phyloP scores from a whole-genome alignment of 2,797 vertebrate genomes.

The Pseudochromis fuscus region DNA sequence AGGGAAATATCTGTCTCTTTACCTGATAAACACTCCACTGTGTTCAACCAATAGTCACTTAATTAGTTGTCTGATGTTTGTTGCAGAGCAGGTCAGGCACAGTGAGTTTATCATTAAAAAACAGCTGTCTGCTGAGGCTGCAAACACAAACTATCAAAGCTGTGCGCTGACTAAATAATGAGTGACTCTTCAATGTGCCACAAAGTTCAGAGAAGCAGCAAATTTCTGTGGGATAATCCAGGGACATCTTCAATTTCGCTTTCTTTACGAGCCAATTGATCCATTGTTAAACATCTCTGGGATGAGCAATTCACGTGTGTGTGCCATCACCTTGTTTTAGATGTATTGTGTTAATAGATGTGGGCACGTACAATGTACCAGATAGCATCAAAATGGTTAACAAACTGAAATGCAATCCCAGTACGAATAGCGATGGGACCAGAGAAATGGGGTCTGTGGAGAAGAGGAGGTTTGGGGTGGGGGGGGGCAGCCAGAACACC shows the following conservation, averaged over 20 bases:
- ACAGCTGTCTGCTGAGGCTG: not conserved
- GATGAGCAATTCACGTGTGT: not conserved
- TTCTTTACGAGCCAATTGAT: not conserved
- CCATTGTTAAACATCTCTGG: conserved; percentile 2
- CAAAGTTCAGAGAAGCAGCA: not conserved
- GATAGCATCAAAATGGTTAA: not conserved
- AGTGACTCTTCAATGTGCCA: not conserved
- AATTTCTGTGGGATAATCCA: not conserved
- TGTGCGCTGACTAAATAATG: not conserved
- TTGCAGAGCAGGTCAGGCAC: not conserved
- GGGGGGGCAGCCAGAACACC: conserved; percentile 24
- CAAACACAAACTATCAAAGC: not conserved
- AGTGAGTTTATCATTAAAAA: not conserved
- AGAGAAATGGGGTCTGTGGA: conserved; percentile 20
- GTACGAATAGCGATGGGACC: conserved; percentile 8
- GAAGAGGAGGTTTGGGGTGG: not conserved
- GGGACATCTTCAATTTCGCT: not conserved
- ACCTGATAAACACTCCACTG: not conserved
- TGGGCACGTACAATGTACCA: not conserved
- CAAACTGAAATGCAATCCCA: conserved; percentile 1
- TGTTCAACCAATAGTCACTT: not conserved
- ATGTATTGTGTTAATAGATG: not conserved
- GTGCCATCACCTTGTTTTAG: not conserved
- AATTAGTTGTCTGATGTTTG: not conserved
- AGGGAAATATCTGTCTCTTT: not conserved